These are phyloP conservation scores for Lates calcarifer DNA, from an alignment of 2,113 vertebrate species.

Conservation along the genomic window DNA sequence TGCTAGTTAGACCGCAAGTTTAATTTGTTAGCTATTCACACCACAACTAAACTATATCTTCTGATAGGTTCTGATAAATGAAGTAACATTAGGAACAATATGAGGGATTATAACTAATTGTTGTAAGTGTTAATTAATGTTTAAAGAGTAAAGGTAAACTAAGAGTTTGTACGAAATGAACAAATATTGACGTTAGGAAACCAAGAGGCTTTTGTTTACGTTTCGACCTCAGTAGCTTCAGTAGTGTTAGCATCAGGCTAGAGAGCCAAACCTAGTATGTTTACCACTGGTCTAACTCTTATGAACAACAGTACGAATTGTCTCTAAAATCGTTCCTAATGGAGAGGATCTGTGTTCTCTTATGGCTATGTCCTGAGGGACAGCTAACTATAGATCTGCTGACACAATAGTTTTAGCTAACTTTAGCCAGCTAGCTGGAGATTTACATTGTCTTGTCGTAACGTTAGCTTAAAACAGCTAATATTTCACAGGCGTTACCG, in stretches of 20 bases:
- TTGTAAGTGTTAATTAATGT: background rate
- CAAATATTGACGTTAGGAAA: background rate
- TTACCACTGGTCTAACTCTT: background rate
- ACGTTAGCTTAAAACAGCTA: slow-evolving; percentile 58
- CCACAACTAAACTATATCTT: background rate
- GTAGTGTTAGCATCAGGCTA: slow-evolving; percentile 36
- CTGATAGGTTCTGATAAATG: background rate
- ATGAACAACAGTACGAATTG: background rate
- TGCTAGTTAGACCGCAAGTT: background rate
- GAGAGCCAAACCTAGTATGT: background rate
- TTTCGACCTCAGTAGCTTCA: slow-evolving; percentile 54
- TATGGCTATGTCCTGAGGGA: no score
- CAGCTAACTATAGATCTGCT: slow-evolving; percentile 41
- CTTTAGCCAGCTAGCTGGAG: slow-evolving; percentile 57
- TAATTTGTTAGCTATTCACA: background rate
- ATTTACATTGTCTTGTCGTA: slow-evolving; percentile 65
- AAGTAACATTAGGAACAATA: background rate
- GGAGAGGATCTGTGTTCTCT: background rate
- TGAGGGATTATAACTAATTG: background rate
- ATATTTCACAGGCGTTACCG: slow-evolving; percentile 8
- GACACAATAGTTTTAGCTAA: slow-evolving; percentile 58
- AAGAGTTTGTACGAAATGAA: background rate
- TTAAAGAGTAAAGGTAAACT: background rate
- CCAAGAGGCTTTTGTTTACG: slow-evolving; percentile 75
- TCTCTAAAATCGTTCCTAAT: background rate